These are phyloP conservation scores for Pocillopora meandrina DNA, from an alignment of 92 coral and sea anemone genomes.

Conservation along the genomic window DNA sequence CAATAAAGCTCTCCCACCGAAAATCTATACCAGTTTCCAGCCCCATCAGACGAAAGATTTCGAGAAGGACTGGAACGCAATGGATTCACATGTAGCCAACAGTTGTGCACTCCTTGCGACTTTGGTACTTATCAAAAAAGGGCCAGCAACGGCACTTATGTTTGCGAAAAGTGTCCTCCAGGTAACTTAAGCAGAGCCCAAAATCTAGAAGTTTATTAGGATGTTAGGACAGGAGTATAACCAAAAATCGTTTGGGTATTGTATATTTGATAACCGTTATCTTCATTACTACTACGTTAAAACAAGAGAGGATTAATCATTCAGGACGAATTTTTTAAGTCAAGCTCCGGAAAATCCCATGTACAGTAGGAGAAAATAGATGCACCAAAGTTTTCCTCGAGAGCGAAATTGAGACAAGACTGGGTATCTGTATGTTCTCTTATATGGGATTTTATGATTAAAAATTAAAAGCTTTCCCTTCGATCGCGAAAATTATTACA, in stretches of 20 bases:
- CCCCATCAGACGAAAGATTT: conserved; percentile 52
- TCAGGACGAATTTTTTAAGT: too few species aligned
- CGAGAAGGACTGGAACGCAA: conserved; percentile 66
- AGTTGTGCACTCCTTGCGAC: conserved; percentile 60
- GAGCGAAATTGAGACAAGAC: too few species aligned
- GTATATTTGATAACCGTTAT: not conserved
- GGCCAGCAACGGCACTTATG: conserved; percentile 45
- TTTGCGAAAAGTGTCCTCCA: conserved; percentile 74
- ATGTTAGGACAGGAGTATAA: not conserved
- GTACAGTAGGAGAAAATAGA: too few species aligned
- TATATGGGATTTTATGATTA: too few species aligned
- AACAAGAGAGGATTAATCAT: not conserved
- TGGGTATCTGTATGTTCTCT: too few species aligned
- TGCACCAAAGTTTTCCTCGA: too few species aligned
- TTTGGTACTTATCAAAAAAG: conserved; percentile 67
- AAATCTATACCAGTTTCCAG: conserved; percentile 45
- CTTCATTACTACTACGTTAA: not conserved
- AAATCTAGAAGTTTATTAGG: not conserved
- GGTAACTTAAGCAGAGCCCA: conserved; percentile 25
- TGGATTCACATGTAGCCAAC: conserved; percentile 64
- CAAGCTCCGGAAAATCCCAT: too few species aligned
- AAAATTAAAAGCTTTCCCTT: too few species aligned
- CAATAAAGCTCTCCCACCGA: conserved; percentile 60
- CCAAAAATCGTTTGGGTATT: too few species aligned
- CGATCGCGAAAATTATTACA: too few species aligned